Percentiles rank a stretch among this genome's conserved stretches.
Conservation (phyloP, 2,113 vertebrate genomes). For the Chaenogobius annularis region DNA sequence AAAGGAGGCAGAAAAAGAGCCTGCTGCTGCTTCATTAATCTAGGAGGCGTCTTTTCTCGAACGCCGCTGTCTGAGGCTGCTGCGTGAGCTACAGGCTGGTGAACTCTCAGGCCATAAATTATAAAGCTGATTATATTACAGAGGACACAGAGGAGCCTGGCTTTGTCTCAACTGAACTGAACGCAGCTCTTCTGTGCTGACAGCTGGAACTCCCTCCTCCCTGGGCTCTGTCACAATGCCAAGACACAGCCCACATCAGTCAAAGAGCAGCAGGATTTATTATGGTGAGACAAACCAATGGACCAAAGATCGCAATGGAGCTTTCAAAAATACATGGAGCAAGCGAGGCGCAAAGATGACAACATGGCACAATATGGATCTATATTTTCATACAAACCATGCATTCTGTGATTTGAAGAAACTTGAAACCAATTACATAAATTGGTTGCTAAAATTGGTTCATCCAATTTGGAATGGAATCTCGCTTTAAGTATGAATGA, state of each 20-base stretch:
- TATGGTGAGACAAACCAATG: neutral
- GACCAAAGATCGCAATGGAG: neutral
- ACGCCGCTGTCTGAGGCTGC: constrained; percentile 47
- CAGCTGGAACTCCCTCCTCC: constrained; percentile 23
- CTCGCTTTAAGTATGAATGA: too few relatives aligned
- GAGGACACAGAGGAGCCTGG: constrained; percentile 29
- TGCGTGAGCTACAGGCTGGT: constrained; percentile 50
- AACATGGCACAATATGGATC: neutral
- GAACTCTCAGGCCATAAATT: constrained; percentile 57
- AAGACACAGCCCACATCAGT: constrained; percentile 29
- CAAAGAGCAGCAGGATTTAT: constrained; percentile 15
- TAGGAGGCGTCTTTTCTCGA: constrained; percentile 55
- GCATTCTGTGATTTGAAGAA: neutral
- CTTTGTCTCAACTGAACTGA: constrained; percentile 57
- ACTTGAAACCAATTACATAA: neutral
- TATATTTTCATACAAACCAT: neutral
- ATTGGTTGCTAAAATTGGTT: neutral
- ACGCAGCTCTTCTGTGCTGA: constrained; percentile 40
- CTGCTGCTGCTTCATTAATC: constrained; percentile 61
- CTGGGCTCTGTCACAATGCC: neutral
- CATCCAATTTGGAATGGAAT: too few relatives aligned
- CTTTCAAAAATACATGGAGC: neutral
- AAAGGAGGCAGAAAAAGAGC: constrained; percentile 34
- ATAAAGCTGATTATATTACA: constrained; percentile 50
- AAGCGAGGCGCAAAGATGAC: neutral